phyloP scores from a whole-genome alignment of 1,140 invertebrate genomes.

The Drepana arcuata region DNA sequence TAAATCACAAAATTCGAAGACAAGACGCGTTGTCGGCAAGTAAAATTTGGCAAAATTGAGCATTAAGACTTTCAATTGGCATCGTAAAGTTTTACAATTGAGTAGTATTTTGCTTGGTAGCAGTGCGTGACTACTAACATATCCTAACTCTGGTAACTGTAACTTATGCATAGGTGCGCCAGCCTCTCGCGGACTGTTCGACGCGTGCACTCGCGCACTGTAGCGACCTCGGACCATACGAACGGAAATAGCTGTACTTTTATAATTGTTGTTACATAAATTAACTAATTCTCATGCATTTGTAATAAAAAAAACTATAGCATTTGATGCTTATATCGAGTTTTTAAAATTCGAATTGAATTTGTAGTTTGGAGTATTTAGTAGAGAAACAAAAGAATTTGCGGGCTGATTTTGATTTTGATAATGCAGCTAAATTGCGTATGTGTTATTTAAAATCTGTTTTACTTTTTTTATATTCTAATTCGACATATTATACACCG shows the following conservation, averaged over 20 bases:
- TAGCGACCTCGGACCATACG: constrained; percentile 14
- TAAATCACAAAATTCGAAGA: constrained; percentile 45
- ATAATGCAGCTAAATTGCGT: too few relatives aligned
- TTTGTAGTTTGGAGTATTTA: too few relatives aligned
- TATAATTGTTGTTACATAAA: too few relatives aligned
- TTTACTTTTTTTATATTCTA: too few relatives aligned
- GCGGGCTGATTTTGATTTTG: too few relatives aligned
- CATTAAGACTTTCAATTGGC: constrained; percentile 65
- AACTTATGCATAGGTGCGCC: constrained; percentile 52
- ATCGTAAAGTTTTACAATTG: constrained; percentile 42
- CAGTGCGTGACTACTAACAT: constrained; percentile 45
- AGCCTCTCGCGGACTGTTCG: constrained; percentile 27
- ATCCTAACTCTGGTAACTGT: constrained; percentile 66
- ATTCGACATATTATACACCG: too few relatives aligned
- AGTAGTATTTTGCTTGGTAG: constrained; percentile 49
- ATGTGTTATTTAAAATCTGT: too few relatives aligned
- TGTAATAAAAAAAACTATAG: too few relatives aligned
- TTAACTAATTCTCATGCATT: too few relatives aligned
- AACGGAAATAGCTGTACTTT: constrained; percentile 10
- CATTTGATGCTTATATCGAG: too few relatives aligned
- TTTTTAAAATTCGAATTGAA: too few relatives aligned
- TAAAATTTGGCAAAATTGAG: constrained; percentile 72
- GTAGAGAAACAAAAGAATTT: too few relatives aligned
- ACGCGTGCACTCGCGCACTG: constrained; percentile 22
- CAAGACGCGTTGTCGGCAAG: constrained; percentile 62